Evolutionary conservation across 2,113 vertebrate genomes (phyloP).

Genomic region (Puma concolor): DNA sequence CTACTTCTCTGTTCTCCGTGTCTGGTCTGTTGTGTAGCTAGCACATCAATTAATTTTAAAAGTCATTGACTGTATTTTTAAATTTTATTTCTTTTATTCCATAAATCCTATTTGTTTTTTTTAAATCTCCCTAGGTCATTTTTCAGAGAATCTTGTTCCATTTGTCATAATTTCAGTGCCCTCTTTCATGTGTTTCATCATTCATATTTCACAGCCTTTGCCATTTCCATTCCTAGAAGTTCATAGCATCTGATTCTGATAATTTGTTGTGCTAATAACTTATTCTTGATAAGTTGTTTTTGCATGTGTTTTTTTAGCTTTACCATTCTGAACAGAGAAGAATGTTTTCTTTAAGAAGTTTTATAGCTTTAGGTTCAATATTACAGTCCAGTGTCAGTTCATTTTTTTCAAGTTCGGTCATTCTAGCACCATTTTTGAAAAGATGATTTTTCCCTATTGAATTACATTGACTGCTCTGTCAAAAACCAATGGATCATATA

Average conservation of each 20-base stretch:
- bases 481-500: not conserved
- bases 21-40: not conserved
- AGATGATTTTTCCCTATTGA: not conserved
- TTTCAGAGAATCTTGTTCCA: not conserved
- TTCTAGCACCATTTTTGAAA: not conserved
- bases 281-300: not conserved
- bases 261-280: not conserved
- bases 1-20: not conserved
- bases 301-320: not conserved
- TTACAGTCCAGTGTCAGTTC: not conserved
- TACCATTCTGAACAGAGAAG: not conserved
- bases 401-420: not conserved
- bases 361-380: not conserved
- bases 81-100: not conserved
- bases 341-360: not conserved
- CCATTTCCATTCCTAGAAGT: not conserved
- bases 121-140: not conserved
- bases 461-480: not conserved
- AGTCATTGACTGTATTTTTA: not conserved
- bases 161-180: not conserved
- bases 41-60: not conserved
- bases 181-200: not conserved
- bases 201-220: not conserved
- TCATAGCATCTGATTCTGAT: not conserved
- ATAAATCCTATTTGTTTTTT: not conserved